These are phyloP conservation scores for Menidia menidia DNA, from an alignment of 2,797 vertebrate species.

Conservation along the genomic window DNA sequence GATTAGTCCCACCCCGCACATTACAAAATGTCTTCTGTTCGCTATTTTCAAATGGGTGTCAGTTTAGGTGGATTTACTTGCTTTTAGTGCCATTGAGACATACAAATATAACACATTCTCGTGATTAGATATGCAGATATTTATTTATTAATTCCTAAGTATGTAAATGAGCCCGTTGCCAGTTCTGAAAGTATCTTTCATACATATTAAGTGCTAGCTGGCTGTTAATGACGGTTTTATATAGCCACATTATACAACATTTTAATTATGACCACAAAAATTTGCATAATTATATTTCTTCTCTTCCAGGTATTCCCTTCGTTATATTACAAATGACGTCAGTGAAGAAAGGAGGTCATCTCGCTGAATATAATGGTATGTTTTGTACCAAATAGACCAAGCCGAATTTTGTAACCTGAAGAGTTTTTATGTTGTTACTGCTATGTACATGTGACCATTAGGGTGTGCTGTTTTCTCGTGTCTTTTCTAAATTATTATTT, in stretches of 20 bases:
- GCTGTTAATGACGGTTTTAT: not conserved
- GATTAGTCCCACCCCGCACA: slow-evolving; percentile 48
- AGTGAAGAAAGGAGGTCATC: slow-evolving; percentile 27
- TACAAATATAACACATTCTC: slow-evolving; percentile 21
- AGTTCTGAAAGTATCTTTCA: not conserved
- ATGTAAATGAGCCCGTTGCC: slow-evolving; percentile 33
- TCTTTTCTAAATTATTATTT: slow-evolving; percentile 40
- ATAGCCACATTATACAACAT: not conserved
- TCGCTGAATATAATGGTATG: slow-evolving; percentile 65
- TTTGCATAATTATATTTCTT: slow-evolving; percentile 37
- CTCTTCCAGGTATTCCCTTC: slow-evolving; percentile 52
- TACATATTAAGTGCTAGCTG: not conserved
- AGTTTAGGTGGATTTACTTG: slow-evolving; percentile 24
- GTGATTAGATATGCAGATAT: not conserved
- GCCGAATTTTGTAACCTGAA: not conserved
- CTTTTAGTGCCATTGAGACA: slow-evolving; percentile 26
- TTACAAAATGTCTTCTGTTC: slow-evolving; percentile 54
- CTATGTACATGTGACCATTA: slow-evolving; percentile 55
- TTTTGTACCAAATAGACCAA: slow-evolving; percentile 19
- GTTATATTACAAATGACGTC: slow-evolving; percentile 18
- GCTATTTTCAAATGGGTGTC: slow-evolving; percentile 33
- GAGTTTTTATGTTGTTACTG: slow-evolving; percentile 23
- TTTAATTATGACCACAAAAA: slow-evolving; percentile 11
- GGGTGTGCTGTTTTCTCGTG: slow-evolving; percentile 67
- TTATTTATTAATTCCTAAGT: slow-evolving; percentile 23